Evolutionary conservation across 2,888 invertebrate species (phyloP), one percentile per base, ranked within the genome.

Genomic region (Rhimphoctona megacephalus): DNA sequence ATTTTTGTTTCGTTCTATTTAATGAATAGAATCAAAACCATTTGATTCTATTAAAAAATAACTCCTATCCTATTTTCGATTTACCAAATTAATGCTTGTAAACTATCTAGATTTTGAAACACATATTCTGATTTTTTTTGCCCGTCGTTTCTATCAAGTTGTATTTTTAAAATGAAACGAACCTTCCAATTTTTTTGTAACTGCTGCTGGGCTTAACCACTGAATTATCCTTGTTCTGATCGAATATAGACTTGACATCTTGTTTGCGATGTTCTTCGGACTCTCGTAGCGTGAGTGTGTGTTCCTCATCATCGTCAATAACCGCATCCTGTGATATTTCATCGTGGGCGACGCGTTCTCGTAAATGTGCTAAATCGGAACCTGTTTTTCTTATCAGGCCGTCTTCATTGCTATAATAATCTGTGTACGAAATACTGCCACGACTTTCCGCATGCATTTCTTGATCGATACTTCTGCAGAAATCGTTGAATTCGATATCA

Each of bases 401-500:
- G 30, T 94, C 94, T 83, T 94, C 94, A 88, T 91, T 94, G 83
- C 94, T 94, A 88, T 94, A 94, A 88, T 94, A 94, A 90, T 94
- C 94, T 7, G 94, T 94, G 80, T 94, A 94, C 11, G 94, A 94
- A 72, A 94, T 93, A 85, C 94, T 94, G 49, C 94, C 94, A 9
- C 94, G 92, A 77, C 92, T 90, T 83, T 94, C 94, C 39, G 94
- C 91, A 22, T 90, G 88, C 64, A 86, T 81, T 22, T 93, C 93
- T 83, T 94, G 93, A 85, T 94, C 93, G 54, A 92, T 89, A 43
- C 89, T 90, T 90, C 93, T 92, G 85, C 94, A 93, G 88, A 94
- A 93, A 73, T 94, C 93, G 83, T 90, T 92, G 81, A 96, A 94
- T 88, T 96, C 96, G 89, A 95, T 95, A 90, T 96, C 95, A 83